Base-by-base conservation (phyloP, 2,797 vertebrate genomes). In the Mergus octosetaceus region DNA sequence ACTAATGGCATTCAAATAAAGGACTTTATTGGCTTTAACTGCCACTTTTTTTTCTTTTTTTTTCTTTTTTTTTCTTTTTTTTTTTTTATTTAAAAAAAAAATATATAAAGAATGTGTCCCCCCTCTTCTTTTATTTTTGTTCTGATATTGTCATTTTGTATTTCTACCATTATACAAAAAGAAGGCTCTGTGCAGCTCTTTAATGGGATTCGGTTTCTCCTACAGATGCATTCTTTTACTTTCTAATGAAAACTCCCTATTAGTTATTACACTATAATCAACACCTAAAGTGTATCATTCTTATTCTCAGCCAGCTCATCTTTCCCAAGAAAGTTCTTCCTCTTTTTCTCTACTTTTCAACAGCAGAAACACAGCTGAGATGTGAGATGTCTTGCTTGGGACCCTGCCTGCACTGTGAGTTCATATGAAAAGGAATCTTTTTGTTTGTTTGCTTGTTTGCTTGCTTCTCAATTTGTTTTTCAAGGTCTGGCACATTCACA, bases 1-100 rank as follows among this genome's bases (percentile, higher is more conserved):
- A 97, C 98, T 98, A 98, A 99, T 98, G 98, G 98, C 98, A 98
- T 98, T 98, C 97, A 98, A 97, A 98, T 97, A 97, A 98, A 98
- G 97, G 97, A 97, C 97, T 97, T 96, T 97, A 97, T 97, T 98
- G 98, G 98, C 97, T 96, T 97, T 96, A 96, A 97, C 97, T 97
- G 96, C 97, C 90, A 94, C 93, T 51, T 87, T 94, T 94, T 94
- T 94, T 90, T 49, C 21, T 92, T 94, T 49, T 28, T 65, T 77
- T 82, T 74, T 43, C 28, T 65, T 77, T 82, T 71, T 72, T 69
- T 85, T 90, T 75, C 68, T 16, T 47, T 87, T 93, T 93, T 94
- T 93, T 90, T 49, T 71, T 76, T 6, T n/a, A n/a, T n/a, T n/a
- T n/a, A n/a, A 20, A 45, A 45, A 47, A 47, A 47, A 47, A 43